Evolutionary conservation across 2,113 vertebrate genomes (phyloP), one percentile per base, ranked within the genome.

Genomic region (Xiphophorus maculatus): DNA sequence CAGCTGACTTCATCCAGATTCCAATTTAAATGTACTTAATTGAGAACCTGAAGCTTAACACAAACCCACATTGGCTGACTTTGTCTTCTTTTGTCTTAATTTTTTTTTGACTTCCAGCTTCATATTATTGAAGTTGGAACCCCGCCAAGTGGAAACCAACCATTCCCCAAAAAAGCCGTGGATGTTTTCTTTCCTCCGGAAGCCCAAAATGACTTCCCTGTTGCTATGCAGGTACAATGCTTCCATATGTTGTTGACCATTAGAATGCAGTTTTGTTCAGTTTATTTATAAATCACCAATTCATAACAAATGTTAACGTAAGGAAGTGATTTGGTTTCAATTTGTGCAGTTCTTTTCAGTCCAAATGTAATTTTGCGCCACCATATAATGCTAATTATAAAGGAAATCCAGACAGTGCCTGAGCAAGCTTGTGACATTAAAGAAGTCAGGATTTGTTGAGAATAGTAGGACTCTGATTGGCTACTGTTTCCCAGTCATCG

Each of bases 121-220:
- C 98, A 99, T 89, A 99, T 99, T 81, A 99, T 99, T 89, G 98
- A 99, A 93, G 98, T 99, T 80, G 98, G 98, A 65, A 99, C 98
- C 67, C 98, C 98, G 62, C 98, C 98, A 13, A 95, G 97, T 40
- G 98, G 98, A 64, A 99, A 99, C 88, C 98, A 99, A 73, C 97
- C 98, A 0, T 99, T 99, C 89, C 97, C 98, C 85, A 99, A 99
- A 94, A 99, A 99, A 94, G 98, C 98, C 5, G 97, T 99, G 28
- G 98, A 99, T 87, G 98, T 99, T 80, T 99, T 99, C 93, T 99
- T 99, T 83, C 98, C 98, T 87, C 98, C 98, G 74, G 98, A 99
- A 93, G 98, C 98, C 73, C 98, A 99, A 70, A 99, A 99, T 86
- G 98, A 99, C 92, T 99, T 99, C 70, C 98, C 98, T 71, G 98